Evolutionary conservation across 2,797 vertebrate genomes (phyloP), one percentile per base, ranked within the genome.

Genomic region (Cyclura pinguis): DNA sequence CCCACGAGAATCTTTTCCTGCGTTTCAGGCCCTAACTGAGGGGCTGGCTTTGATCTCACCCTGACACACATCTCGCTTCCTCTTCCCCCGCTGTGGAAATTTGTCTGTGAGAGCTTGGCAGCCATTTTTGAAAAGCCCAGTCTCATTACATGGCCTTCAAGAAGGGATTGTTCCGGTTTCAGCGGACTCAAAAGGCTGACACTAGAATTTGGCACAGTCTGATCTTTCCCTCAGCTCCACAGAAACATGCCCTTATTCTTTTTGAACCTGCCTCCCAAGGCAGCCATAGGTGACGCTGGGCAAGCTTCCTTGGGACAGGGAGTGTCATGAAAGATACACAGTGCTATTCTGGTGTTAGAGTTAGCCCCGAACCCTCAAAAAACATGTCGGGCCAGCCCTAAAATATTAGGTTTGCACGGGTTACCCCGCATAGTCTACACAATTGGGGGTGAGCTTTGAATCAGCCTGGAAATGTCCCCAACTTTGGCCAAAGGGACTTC

Each of bases 101-200:
- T 32, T 72, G 38, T 64, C 42, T 47, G 4, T 47, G 42, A 47
- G 42, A 47, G 42, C 4, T 42, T 35, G 42, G 57, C 62, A 59
- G 59, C 35, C 4, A 12, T 64, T 83, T 13, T 27, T 18, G n/a
- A 32, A 52, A 52, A 10, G 6, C 38, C 12, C 38, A n/a, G 73
- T 73, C 84, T 73, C 67, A 85, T 85, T 77, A 78, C 38, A 77
- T 50, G 85, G 85, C 73, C 55, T 78, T 78, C 74, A 76, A 38
- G 73, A 77, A 62, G 73, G 0, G 35, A 86, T 29, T 5, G 55
- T 12, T 74, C 35, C 24, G 42, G n/a, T 78, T 55, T 32, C 38
- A 59, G 24, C 59, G 55, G 29, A 42, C 50, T 42, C 32, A 74
- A 57, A 74, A 24, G 35, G 57, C 55, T 42, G 7, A 29, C 1